Conservation (phyloP, 2,113 vertebrate species). For the Cinclus mexicanus region DNA sequence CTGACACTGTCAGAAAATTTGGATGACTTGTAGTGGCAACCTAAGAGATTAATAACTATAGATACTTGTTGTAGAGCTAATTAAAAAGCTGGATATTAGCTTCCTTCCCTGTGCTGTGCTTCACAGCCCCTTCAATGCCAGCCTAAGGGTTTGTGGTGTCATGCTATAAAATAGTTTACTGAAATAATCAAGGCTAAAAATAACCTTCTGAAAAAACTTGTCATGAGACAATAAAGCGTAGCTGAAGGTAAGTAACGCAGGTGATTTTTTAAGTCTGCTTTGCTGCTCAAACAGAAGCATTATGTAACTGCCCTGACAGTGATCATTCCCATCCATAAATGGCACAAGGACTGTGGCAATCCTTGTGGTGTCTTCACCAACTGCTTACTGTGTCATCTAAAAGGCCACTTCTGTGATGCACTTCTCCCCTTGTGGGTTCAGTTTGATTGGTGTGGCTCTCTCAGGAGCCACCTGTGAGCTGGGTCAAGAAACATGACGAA, state of each 20-base stretch:
- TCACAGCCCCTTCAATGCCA: background rate
- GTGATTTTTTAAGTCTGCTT: background rate
- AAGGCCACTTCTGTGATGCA: background rate
- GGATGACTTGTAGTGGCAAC: background rate
- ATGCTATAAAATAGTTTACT: background rate
- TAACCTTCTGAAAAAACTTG: background rate
- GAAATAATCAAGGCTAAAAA: slow-evolving; percentile 20
- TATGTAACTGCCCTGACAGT: background rate
- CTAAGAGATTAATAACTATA: background rate
- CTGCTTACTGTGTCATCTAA: background rate
- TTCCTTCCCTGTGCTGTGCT: background rate
- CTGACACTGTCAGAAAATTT: background rate
- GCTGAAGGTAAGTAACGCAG: background rate
- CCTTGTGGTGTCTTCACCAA: background rate
- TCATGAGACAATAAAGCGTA: background rate
- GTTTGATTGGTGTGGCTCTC: background rate
- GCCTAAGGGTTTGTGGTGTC: background rate
- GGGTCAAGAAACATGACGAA: background rate
- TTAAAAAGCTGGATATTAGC: background rate
- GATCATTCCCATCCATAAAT: background rate
- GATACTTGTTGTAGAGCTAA: background rate
- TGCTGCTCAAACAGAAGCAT: background rate
- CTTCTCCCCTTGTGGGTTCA: background rate
- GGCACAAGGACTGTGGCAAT: background rate
- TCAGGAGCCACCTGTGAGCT: background rate